Conservation (phyloP, 2,113 vertebrate genomes). For the Illadopsis cleaveri region DNA sequence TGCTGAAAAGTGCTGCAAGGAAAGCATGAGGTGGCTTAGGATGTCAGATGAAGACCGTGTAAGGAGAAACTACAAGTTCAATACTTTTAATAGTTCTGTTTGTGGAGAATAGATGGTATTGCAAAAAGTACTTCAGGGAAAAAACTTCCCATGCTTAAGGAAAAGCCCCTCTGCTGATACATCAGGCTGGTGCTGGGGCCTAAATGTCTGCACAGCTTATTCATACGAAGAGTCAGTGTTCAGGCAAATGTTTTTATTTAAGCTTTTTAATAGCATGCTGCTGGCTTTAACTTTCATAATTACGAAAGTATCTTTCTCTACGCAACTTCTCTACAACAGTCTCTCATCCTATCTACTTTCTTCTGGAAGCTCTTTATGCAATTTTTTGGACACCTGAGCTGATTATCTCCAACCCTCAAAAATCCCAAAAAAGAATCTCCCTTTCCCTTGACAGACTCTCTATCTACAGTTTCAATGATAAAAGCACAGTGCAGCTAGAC, state of each 20-base stretch:
- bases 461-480: not conserved
- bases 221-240: not conserved
- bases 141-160: not conserved
- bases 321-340: not conserved
- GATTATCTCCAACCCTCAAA: not conserved
- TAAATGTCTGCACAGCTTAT: not conserved
- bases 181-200: not conserved
- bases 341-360: not conserved
- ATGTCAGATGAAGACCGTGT: not conserved
- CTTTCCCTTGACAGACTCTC: not conserved
- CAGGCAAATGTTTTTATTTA: not conserved
- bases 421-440: not conserved
- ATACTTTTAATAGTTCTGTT: not conserved
- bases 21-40: not conserved
- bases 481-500: not conserved
- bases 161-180: not conserved
- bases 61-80: not conserved
- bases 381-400: not conserved
- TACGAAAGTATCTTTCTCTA: not conserved
- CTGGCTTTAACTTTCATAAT: not conserved
- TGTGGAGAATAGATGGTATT: not conserved
- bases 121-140: not conserved
- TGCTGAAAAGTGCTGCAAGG: slow-evolving; percentile 18
- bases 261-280: not conserved
- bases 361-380: not conserved